Evolutionary conservation across 2,888 invertebrate genomes (phyloP).

Genomic region (Sarcophaga rosellei): DNA sequence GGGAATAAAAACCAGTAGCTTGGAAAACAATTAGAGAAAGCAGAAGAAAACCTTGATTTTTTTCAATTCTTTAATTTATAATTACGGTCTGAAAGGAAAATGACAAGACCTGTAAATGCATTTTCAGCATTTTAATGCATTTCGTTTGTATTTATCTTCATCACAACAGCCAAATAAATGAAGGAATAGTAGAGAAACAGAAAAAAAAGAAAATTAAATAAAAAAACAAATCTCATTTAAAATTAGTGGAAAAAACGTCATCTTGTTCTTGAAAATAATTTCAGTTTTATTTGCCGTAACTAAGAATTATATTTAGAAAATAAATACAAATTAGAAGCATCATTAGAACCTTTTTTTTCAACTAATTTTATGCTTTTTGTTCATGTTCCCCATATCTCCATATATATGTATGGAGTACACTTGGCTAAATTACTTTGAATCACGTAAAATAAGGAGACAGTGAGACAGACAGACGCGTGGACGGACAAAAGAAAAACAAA

Average conservation of each 20-base stretch:
- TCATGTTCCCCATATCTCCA: neutral
- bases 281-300: neutral
- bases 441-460: constrained; percentile 60
- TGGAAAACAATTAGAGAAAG: constrained; percentile 52
- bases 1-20: constrained; percentile 49
- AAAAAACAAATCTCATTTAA: constrained; percentile 28
- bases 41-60: neutral
- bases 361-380: constrained; percentile 3
- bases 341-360: constrained; percentile 66
- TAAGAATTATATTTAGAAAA: constrained; percentile 45
- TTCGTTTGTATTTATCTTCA: constrained; percentile 55
- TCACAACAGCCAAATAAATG: constrained; percentile 10
- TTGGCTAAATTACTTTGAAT: constrained; percentile 68
- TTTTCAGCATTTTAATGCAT: constrained; percentile 60
- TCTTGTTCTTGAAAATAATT: constrained; percentile 28
- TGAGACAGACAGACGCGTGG: constrained; percentile 1
- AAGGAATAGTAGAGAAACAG: neutral
- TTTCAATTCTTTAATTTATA: constrained; percentile 38
- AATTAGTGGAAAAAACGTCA: constrained; percentile 40
- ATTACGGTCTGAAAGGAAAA: constrained; percentile 58
- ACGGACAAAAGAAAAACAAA: constrained; percentile 43
- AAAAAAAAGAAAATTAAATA: constrained; percentile 1
- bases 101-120: constrained; percentile 60
- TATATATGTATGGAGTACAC: constrained; percentile 17
- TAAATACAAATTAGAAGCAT: constrained; percentile 67